A percentile compares a stretch with the other conserved stretches of the same genome.
These are phyloP conservation scores for Nymphicus hollandicus DNA, from an alignment of 2,113 vertebrate genomes.

Conservation along the genomic window DNA sequence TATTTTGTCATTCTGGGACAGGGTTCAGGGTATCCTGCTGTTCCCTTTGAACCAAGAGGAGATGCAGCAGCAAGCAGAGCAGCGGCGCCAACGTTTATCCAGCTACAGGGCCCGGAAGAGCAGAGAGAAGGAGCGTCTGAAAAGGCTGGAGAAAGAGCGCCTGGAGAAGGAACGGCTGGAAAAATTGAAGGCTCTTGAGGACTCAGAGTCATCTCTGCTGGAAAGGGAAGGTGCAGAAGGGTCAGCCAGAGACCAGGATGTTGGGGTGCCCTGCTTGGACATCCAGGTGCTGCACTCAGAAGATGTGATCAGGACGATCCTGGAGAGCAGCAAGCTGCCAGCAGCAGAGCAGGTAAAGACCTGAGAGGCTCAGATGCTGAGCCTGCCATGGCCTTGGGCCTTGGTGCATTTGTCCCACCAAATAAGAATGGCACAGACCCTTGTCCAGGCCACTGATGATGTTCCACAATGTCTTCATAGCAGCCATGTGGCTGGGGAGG, in stretches of 20 bases:
- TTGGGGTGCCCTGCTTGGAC: constrained; percentile 75
- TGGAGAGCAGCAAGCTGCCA: constrained; percentile 73
- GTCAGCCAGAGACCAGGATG: background rate
- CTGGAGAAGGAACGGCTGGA: constrained; percentile 46
- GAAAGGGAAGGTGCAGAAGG: constrained; percentile 9
- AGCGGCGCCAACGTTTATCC: constrained; percentile 63
- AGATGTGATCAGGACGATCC: constrained; percentile 27
- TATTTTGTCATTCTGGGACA: constrained; percentile 83
- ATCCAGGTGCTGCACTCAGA: constrained; percentile 63
- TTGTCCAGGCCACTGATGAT: background rate
- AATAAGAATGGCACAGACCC: background rate
- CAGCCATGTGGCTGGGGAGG: background rate
- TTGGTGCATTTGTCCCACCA: background rate
- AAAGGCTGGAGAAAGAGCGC: constrained; percentile 64
- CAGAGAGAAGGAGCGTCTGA: constrained; percentile 60
- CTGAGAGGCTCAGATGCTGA: background rate
- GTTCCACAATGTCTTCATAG: background rate
- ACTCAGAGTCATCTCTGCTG: background rate
- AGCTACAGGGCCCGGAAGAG: constrained; percentile 72
- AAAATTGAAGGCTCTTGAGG: constrained; percentile 46
- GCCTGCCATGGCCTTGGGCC: background rate
- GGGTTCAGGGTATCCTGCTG: constrained; percentile 67
- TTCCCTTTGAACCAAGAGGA: constrained; percentile 49
- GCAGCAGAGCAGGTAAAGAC: constrained; percentile 69
- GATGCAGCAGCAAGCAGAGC: constrained; percentile 21